Evolutionary conservation across 2,888 invertebrate species (phyloP), one percentile per base, ranked within the genome.

Genomic region (Galeruca laticollis): DNA sequence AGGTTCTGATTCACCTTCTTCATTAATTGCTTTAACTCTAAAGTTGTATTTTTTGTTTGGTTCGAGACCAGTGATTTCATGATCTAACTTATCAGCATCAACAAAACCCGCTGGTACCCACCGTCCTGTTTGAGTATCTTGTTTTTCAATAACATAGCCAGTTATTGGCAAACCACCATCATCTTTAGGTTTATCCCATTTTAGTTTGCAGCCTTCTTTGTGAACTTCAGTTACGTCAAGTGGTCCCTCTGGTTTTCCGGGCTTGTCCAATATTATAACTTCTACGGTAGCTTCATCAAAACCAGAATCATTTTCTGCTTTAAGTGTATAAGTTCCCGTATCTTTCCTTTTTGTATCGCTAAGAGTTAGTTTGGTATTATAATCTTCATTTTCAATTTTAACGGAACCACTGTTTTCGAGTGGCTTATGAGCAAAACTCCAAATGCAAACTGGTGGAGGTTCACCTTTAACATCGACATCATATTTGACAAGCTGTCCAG

Each of bases 31-130:
- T 82, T 95, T 96, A 0, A 99, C 97, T 70, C 99, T 91, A 91
- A 99, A 99, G 84, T 98, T 95, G 87, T 99, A 99, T 71, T 97
- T 95, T 85, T 96, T 95, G 75, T 96, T 96, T 65, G 97, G 96
- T 85, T 97, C 96, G 13, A 99, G 88, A 51, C 97, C 98, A 75
- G 92, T 93, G 33, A 97, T 89, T 76, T 94, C 93, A 75, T 94
- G 93, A 79, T 95, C 94, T 0, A 93, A 90, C 80, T 92, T 92
- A 60, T 93, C 93, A 0, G 95, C 93, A 79, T 94, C 94, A 18
- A 93, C 91, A 71, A 93, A 92, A 15, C 94, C 94, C 70, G 95
- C 95, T 0, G 96, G 96, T 18, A 92, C 90, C 96, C 96, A 96
- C 78, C 93, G 91, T 2, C 96, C 97, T 26, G 95, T 93, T 37